Percentiles rank a stretch among this genome's conserved stretches.
Conservation (phyloP, 2,113 vertebrate species). For the Prunella fulvescens region DNA sequence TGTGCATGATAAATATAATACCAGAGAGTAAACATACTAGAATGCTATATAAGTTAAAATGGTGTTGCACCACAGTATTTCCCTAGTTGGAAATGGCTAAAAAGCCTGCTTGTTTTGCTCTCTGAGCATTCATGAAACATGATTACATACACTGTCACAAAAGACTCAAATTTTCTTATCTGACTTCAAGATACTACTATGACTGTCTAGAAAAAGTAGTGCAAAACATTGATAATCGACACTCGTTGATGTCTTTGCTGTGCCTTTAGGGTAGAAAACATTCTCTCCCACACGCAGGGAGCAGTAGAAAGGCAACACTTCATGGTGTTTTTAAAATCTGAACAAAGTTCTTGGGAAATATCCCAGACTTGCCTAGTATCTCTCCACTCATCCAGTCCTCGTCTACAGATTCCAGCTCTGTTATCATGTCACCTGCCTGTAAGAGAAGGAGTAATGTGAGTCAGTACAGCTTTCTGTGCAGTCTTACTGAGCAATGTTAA, state of each 20-base stretch:
- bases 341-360: conserved; percentile 89
- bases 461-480: not conserved
- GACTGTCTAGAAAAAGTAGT: conserved; percentile 76
- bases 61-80: conserved; percentile 34
- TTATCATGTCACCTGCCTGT: conserved; percentile 85
- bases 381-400: conserved; percentile 90
- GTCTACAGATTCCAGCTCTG: conserved; percentile 80
- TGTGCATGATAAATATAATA: conserved; percentile 38
- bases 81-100: not conserved
- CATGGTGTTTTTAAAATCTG: conserved; percentile 72
- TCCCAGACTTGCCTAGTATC: conserved; percentile 78
- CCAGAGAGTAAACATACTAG: conserved; percentile 26
- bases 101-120: not conserved
- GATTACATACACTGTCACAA: conserved; percentile 15
- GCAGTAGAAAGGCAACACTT: not conserved
- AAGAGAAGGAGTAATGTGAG: conserved; percentile 22
- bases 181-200: conserved; percentile 51
- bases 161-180: not conserved
- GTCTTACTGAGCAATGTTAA: not conserved
- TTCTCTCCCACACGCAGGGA: conserved; percentile 7
- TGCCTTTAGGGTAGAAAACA: conserved; percentile 39
- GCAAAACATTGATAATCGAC: conserved; percentile 78
- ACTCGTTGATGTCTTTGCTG: not conserved
- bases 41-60: conserved; percentile 31
- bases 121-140: not conserved